These are phyloP conservation scores for Dicaeum eximium DNA, from an alignment of 2,113 vertebrate species.

Conservation along the genomic window DNA sequence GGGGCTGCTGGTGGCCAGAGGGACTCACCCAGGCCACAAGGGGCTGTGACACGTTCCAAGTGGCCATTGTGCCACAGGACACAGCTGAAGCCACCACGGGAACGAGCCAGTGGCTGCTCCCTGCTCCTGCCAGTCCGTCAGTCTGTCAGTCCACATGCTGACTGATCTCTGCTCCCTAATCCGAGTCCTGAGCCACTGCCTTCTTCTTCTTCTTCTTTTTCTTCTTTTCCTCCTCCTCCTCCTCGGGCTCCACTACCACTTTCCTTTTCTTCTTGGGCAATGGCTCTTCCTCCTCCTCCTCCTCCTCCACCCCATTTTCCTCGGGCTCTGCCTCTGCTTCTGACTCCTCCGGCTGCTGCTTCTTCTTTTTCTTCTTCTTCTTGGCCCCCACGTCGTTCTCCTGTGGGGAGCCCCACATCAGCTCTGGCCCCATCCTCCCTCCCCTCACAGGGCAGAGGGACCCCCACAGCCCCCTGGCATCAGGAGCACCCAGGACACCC, in stretches of 20 bases:
- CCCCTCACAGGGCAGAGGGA: neutral
- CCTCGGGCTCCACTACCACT: rapidly evolving
- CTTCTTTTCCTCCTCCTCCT: neutral
- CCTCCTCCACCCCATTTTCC: slow-evolving; percentile 65
- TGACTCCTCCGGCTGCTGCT: neutral
- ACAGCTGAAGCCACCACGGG: rapidly evolving
- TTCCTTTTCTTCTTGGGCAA: slow-evolving; percentile 56
- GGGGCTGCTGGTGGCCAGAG: neutral
- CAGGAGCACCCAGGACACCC: neutral
- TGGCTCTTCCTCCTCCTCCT: neutral
- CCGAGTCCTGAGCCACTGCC: neutral
- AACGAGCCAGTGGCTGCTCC: rapidly evolving
- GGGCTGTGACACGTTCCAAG: rapidly evolving
- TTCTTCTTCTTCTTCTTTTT: slow-evolving; percentile 54
- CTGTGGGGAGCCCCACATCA: neutral
- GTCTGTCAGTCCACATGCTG: neutral
- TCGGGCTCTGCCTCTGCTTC: neutral
- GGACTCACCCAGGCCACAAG: neutral
- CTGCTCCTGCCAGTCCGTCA: neutral
- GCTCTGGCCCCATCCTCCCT: neutral
- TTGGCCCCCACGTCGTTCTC: slow-evolving; percentile 61
- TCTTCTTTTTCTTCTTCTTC: slow-evolving; percentile 69
- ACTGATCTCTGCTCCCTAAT: neutral
- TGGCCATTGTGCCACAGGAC: neutral
- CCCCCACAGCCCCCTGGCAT: too few relatives aligned